phyloP scores from a whole-genome alignment of 2,888 invertebrate species.

The Hypsopygia costalis region DNA sequence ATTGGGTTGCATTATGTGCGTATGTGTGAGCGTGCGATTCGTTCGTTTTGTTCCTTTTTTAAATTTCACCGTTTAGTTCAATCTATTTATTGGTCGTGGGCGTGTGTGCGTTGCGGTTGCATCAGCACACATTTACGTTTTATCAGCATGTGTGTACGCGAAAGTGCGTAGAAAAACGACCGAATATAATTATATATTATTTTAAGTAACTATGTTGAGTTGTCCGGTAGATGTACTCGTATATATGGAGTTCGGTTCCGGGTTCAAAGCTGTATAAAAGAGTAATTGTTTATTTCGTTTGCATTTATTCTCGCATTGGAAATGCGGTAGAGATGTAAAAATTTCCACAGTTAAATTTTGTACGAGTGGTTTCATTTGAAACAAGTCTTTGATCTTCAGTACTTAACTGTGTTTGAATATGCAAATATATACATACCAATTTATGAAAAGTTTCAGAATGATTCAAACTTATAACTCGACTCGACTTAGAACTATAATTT shows the following conservation, averaged over 20 bases:
- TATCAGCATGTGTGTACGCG: constrained; percentile 44
- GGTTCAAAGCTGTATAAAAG: constrained; percentile 8
- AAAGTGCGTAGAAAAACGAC: constrained; percentile 78
- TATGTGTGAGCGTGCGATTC: constrained; percentile 67
- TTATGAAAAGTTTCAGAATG: too few relatives aligned
- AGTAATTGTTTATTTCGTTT: background rate
- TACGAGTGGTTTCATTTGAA: too few relatives aligned
- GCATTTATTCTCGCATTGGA: background rate
- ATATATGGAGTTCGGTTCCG: constrained; percentile 14
- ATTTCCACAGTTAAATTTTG: too few relatives aligned
- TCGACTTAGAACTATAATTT: too few relatives aligned
- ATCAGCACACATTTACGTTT: constrained; percentile 28
- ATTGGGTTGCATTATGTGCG: constrained; percentile 65
- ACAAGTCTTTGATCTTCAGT: too few relatives aligned
- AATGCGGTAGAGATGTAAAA: background rate
- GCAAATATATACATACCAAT: too few relatives aligned
- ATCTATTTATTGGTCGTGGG: constrained; percentile 76
- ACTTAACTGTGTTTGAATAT: too few relatives aligned
- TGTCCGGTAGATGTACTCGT: background rate
- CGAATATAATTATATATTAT: constrained; percentile 58
- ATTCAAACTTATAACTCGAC: too few relatives aligned
- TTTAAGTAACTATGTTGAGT: constrained; percentile 31
- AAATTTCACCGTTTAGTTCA: constrained; percentile 81
- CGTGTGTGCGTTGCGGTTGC: constrained; percentile 61
- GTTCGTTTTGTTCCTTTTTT: constrained; percentile 79